Evolutionary conservation across 2,888 invertebrate genomes (phyloP), one percentile per base, ranked within the genome.

Genomic region (Pheosia gnoma): DNA sequence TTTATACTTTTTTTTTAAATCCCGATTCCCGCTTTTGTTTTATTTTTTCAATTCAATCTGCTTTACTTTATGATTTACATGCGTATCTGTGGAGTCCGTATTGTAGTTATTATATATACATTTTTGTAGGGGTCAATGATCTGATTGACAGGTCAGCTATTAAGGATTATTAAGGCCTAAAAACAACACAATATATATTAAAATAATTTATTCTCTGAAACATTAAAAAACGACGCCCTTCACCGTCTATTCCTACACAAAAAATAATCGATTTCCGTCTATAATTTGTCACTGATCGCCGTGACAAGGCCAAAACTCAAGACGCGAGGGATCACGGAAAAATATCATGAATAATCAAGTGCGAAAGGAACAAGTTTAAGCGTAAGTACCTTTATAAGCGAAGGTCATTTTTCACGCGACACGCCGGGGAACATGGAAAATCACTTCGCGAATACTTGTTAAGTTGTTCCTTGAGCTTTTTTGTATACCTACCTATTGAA

Each of bases 321-420:
- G 79, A 78, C 72, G 70, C 73, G 77, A 78, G 82, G 82, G 87
- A 86, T 87, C 85, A 88, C 80, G 80, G 80, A 80, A 74, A 87
- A 88, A 89, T 85, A 86, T 88, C 88, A 88, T 93, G 91, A 92
- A 93, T 93, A 92, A 90, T 91, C 90, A 91, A 92, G 85, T 88
- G 85, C 79, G 84, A 82, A 76, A 78, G 75, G 78, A 75, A 74
- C 78, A 82, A 88, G 86, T 90, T 90, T 87, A 71, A 79, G 74
- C 77, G 25, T 25, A 25, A 25, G 77, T 75, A 81, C 81, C 78
- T 81, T 68, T 70, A 67, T 73, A 77, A 81, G 76, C 76, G 74
- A 77, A 72, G 84, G 85, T 86, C 80, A 83, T 84, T 82, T 86
- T 84, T 83, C 53, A 82, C 74, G 81, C 80, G 80, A 80, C 80